Base-by-base conservation (phyloP, 2,113 vertebrate species). In the Pituophis catenifer region DNA sequence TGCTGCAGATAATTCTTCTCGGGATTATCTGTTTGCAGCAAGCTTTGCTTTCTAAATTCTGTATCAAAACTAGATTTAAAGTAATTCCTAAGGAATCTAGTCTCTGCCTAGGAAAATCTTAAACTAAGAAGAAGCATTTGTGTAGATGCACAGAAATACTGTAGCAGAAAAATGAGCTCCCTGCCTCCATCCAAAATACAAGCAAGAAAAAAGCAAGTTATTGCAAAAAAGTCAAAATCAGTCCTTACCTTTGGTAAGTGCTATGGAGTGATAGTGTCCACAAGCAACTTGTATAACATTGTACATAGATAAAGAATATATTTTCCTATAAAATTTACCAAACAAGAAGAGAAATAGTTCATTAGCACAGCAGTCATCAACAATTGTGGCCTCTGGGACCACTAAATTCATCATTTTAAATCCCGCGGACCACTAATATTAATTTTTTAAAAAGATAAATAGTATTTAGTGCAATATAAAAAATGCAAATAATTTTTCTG, bases 201-300 rank as follows among this genome's bases (percentile, higher is more conserved):
- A 52, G 8, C 24, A 57, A 48, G 19, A 33, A 23, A 57, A 10
- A 26, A 58, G 26, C 10, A 90, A 10, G 1, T 55, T 24, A 12
- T 29, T 23, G 21, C 3, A 65, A 50, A 91, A 65, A 70, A 4
- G 3, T 1, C 1, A 33, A 94, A 93, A 96, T 9, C 6, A 57
- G 19, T 15, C 38, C 52, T 96, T 97, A 99, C 98, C 98, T 98
- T 97, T 97, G 88, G 98, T 98, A 96, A 99, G 98, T 95, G 98
- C 98, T 93, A 99, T 96, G 94, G 98, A 98, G 96, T 99, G 98
- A 93, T 98, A 97, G 91, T 98, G 97, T 94, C 99, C 99, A 97
- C 99, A 99, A 96, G 98, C 98, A 52, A 98, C 97, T 96, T 99
- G 98, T 94, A 98, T 98, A 96, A 99, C 98, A 96, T 95, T 97